These are phyloP conservation scores for Mustela erminea DNA, from an alignment of 2,797 vertebrate genomes.

Conservation along the genomic window DNA sequence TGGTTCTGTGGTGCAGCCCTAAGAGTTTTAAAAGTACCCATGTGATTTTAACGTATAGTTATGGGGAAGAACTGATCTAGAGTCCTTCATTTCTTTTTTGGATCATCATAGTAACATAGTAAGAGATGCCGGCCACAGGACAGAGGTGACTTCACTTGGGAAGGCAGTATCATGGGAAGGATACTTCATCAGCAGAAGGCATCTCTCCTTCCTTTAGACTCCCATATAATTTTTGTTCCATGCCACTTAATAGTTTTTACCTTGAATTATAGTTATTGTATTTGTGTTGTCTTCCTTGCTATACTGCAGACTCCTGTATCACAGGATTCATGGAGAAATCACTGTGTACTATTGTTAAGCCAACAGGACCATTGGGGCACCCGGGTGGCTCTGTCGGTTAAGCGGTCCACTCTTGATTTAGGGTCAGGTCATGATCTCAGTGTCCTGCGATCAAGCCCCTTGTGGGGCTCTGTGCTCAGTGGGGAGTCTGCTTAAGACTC, in stretches of 20 bases:
- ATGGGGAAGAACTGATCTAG: neutral
- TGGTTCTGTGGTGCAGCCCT: neutral
- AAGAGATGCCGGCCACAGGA: neutral
- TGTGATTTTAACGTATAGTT: neutral
- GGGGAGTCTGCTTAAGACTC: neutral
- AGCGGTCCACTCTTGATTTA: neutral
- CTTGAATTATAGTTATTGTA: conserved; percentile 24
- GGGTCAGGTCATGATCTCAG: neutral
- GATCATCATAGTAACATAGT: neutral
- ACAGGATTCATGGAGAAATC: conserved; percentile 7
- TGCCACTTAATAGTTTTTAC: neutral
- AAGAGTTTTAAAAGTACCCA: conserved; percentile 11
- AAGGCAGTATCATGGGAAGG: neutral
- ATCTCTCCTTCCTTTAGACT: neutral
- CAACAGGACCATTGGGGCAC: neutral
- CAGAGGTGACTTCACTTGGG: neutral
- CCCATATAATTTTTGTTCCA: neutral
- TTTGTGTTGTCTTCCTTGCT: neutral
- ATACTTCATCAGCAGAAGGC: neutral
- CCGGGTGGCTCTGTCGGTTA: neutral
- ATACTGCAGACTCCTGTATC: neutral
- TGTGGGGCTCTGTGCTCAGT: neutral
- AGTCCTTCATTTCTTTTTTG: neutral
- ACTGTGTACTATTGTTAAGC: neutral
- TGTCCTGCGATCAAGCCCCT: neutral